phyloP scores from a whole-genome alignment of 2,113 vertebrate genomes.

The Triplophysa dalaica region DNA sequence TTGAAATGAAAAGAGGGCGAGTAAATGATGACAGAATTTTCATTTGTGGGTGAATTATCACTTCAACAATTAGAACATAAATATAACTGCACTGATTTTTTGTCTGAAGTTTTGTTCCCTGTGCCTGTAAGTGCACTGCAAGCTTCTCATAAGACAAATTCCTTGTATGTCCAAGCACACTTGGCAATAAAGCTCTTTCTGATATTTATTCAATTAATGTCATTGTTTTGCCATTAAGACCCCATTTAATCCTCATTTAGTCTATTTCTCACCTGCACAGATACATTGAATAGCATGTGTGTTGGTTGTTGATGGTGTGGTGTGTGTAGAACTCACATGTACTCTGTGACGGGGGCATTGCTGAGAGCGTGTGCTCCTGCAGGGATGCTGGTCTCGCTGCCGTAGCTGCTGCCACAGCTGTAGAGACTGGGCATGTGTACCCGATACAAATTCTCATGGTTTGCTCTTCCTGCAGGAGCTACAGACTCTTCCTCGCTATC shows the following conservation, averaged over 20 bases:
- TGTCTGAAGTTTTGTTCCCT: no score
- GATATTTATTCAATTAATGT: no score
- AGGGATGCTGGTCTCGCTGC: constrained; percentile 95
- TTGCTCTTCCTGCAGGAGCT: constrained; percentile 83
- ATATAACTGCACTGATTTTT: not conserved
- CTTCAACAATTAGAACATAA: no score
- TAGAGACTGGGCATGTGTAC: constrained; percentile 99
- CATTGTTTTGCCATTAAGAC: no score
- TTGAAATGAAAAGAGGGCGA: no score
- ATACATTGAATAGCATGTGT: not conserved
- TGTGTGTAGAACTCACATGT: constrained; percentile 85
- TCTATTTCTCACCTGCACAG: not conserved
- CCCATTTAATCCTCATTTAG: no score
- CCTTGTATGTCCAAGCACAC: no score
- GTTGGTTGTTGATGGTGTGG: not conserved
- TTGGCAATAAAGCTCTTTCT: no score
- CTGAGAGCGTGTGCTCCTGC: constrained; percentile 96
- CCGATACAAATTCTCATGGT: constrained; percentile 93
- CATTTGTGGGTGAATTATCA: no score
- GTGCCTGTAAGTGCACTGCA: no score
- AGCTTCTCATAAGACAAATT: no score
- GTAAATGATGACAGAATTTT: no score
- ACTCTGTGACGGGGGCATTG: constrained; percentile 96
- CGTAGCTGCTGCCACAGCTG: constrained; percentile 98
- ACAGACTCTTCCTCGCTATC: constrained; percentile 88